These are phyloP conservation scores for Drosophila melanogaster DNA, from an alignment of 1,140 invertebrate genomes.

Conservation along the genomic window Release_6_plus_ISO1_MT NT_037436.4:19338001-19338500, in stretches of 20 bases:
- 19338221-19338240: conserved; percentile 11
- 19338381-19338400: no score
- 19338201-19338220: conserved; percentile 15
- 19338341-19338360: conserved; percentile 25
- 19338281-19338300: conserved; percentile 38
- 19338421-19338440: no score
- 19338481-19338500: no score
- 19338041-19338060: conserved; percentile 14
- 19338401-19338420: no score
- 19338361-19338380: not conserved
- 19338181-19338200: conserved; percentile 11
- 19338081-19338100: conserved; percentile 14
- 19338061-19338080: conserved; percentile 69
- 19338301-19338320: conserved; percentile 64
- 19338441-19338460: no score
- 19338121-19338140: conserved; percentile 43
- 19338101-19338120: conserved; percentile 64
- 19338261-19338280: conserved; percentile 14
- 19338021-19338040: conserved; percentile 4
- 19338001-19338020: conserved; percentile 20
- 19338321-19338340: conserved; percentile 35
- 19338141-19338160: conserved; percentile 46
- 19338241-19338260: conserved; percentile 36
- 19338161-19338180: conserved; percentile 39
- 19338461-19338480: no score